A percentile compares a stretch with the other conserved stretches of the same genome.
Conservation (phyloP, 2,888 invertebrate species). For the Amblyjoppa fuscipennis region DNA sequence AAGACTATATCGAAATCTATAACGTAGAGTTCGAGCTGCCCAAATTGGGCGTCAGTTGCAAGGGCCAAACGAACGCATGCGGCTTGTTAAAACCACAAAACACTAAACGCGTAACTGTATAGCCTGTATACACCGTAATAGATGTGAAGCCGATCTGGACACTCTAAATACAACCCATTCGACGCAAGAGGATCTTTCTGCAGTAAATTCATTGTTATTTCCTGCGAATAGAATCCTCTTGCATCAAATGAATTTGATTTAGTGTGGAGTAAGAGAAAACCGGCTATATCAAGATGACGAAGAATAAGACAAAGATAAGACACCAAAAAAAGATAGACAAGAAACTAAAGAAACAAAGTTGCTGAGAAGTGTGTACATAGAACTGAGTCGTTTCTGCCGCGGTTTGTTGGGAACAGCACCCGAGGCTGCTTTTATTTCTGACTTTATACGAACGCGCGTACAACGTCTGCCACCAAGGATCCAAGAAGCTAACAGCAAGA, state of each 20-base stretch:
- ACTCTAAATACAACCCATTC: too few relatives aligned
- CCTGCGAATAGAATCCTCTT: too few relatives aligned
- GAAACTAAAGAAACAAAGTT: conserved; percentile 26
- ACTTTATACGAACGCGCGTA: conserved; percentile 43
- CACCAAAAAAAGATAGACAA: not conserved
- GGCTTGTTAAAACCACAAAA: conserved; percentile 66
- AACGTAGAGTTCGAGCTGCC: not conserved
- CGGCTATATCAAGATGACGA: conserved; percentile 13
- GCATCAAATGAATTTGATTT: not conserved
- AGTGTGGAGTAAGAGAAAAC: not conserved
- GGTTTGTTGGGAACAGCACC: conserved; percentile 18
- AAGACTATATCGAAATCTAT: conserved; percentile 40
- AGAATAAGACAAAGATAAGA: not conserved
- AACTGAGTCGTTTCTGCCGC: conserved; percentile 44
- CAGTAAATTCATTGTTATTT: too few relatives aligned
- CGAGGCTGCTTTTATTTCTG: conserved; percentile 43
- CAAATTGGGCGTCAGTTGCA: conserved; percentile 56
- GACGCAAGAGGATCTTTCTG: too few relatives aligned
- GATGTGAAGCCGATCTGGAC: conserved; percentile 11
- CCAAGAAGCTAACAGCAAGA: conserved; percentile 22
- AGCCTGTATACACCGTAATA: conserved; percentile 33
- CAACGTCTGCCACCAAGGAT: conserved; percentile 28
- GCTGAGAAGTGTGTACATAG: conserved; percentile 18
- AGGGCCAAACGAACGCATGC: conserved; percentile 62
- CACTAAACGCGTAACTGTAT: conserved; percentile 65